Conservation (phyloP, 2,797 vertebrate genomes). For the Lepilemur ruficaudatus region DNA sequence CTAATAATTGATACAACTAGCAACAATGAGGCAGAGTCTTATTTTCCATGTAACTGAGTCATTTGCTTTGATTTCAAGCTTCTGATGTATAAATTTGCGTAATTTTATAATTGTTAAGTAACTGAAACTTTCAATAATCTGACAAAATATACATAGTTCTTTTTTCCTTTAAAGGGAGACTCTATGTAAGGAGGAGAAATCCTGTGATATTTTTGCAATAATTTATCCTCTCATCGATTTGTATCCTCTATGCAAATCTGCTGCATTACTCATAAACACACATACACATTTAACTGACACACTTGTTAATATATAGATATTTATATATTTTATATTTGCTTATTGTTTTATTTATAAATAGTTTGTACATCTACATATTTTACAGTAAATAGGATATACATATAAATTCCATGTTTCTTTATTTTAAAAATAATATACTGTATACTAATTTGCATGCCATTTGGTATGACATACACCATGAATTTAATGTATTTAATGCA, state of each 20-base stretch:
- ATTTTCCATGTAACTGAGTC: not conserved
- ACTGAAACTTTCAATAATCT: constrained; percentile 15
- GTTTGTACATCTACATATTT: not conserved
- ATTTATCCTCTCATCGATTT: not conserved
- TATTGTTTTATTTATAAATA: not conserved
- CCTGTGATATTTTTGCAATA: not conserved
- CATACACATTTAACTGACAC: not conserved
- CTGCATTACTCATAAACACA: not conserved
- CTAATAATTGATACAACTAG: not conserved
- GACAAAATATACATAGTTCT: not conserved
- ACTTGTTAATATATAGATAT: not conserved
- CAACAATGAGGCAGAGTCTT: not conserved
- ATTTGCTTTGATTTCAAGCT: not conserved
- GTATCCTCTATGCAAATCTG: not conserved
- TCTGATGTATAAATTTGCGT: not conserved
- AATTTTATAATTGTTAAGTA: not conserved
- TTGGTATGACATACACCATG: not conserved
- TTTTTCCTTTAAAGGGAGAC: not conserved
- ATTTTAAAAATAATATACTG: not conserved
- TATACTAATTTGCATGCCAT: not conserved
- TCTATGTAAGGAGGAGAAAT: not conserved
- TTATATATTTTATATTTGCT: not conserved
- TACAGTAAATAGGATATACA: not conserved
- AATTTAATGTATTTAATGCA: not conserved
- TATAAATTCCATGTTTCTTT: not conserved